Conservation (phyloP, 2,888 invertebrate genomes). For the Tetanocera ferruginea region DNA sequence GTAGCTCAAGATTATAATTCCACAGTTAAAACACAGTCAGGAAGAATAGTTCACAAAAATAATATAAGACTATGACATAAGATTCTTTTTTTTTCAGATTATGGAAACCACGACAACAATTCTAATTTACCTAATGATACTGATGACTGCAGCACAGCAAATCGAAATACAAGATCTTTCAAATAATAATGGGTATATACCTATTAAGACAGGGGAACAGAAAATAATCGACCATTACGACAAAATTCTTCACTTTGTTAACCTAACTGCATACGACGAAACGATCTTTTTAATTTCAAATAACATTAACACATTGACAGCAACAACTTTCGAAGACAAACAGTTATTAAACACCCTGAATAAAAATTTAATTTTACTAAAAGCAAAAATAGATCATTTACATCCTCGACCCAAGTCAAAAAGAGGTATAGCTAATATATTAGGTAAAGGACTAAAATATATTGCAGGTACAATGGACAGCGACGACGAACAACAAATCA, state of each 20-base stretch:
- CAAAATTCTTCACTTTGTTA: slow-evolving; percentile 40
- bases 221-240: slow-evolving; percentile 23
- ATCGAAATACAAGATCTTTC: slow-evolving; percentile 18
- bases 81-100: too few relatives aligned
- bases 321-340: neutral
- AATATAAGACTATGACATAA: too few relatives aligned
- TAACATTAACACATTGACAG: slow-evolving; percentile 1
- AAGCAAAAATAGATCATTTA: neutral
- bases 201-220: slow-evolving; percentile 17
- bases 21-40: neutral
- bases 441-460: slow-evolving; percentile 44
- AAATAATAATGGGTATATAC: slow-evolving; percentile 28
- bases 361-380: too few relatives aligned
- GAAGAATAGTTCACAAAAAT: neutral
- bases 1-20: slow-evolving; percentile 37
- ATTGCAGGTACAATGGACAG: slow-evolving; percentile 45
- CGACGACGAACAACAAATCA: slow-evolving; percentile 42
- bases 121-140: too few relatives aligned
- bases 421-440: slow-evolving; percentile 36
- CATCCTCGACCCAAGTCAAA: slow-evolving; percentile 37
- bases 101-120: too few relatives aligned
- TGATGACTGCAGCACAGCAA: neutral
- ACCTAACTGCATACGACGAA: slow-evolving; percentile 37
- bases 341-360: neutral
- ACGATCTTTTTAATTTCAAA: slow-evolving; percentile 21